Percentiles rank a stretch among this genome's conserved stretches.
phyloP scores from a whole-genome alignment of 2,888 invertebrate species.

The Thereva nobilitata region DNA sequence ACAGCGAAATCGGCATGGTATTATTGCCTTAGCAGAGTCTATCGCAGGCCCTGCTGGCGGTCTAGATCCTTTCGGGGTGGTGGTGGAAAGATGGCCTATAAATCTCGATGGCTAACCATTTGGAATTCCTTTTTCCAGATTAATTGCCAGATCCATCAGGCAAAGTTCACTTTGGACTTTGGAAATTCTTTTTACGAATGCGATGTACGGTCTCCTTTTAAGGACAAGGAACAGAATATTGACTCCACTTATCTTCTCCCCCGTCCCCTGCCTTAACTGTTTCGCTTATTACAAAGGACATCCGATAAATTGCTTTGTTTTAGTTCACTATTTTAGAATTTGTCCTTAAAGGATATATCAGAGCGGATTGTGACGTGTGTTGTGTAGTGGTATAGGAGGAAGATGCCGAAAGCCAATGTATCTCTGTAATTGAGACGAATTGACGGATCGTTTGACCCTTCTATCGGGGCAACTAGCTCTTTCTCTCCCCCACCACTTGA shows the following conservation, averaged over 20 bases:
- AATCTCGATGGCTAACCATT: constrained; percentile 14
- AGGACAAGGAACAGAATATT: too few species aligned
- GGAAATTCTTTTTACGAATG: constrained; percentile 9
- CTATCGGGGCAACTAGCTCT: neutral
- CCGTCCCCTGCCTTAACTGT: too few species aligned
- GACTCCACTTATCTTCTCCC: too few species aligned
- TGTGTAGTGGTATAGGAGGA: too few species aligned
- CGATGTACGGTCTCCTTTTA: neutral
- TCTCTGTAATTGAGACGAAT: constrained; percentile 23
- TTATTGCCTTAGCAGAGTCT: too few species aligned
- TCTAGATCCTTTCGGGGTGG: too few species aligned
- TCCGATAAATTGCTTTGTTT: constrained; percentile 17
- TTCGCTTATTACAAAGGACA: constrained; percentile 12
- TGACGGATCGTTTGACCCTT: constrained; percentile 16
- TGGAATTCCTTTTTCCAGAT: constrained; percentile 5
- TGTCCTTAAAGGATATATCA: neutral
- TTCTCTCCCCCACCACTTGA: too few species aligned
- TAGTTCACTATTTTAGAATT: constrained; percentile 6
- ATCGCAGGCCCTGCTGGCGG: too few species aligned
- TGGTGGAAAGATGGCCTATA: neutral
- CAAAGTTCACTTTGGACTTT: constrained; percentile 6
- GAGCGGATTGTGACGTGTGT: too few species aligned
- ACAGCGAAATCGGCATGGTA: too few species aligned
- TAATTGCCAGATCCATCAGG: constrained; percentile 26
- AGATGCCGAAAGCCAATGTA: neutral